Conservation (phyloP, 2,113 vertebrate genomes). For the Pseudopipra pipra region DNA sequence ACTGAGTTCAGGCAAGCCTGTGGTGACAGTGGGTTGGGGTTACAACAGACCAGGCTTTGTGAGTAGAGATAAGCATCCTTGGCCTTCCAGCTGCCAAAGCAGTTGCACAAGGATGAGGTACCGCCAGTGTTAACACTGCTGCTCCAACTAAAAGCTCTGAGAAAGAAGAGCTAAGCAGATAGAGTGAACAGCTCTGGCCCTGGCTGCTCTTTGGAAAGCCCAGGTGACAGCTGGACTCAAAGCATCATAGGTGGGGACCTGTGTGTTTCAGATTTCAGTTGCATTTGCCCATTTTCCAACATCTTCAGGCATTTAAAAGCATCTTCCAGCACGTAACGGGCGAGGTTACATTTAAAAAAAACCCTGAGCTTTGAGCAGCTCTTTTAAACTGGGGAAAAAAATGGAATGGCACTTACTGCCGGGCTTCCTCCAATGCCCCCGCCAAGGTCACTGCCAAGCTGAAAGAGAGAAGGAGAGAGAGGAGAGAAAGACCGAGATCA, state of each 20-base stretch:
- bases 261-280: not conserved
- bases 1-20: not conserved
- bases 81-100: not conserved
- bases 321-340: not conserved
- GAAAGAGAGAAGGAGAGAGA: conserved; percentile 83
- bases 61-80: not conserved
- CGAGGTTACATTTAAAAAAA: not conserved
- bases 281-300: not conserved
- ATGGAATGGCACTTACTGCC: conserved; percentile 92
- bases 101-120: not conserved
- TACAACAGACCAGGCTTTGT: not conserved
- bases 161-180: not conserved
- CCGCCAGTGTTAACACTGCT: not conserved
- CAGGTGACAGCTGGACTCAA: conserved; percentile 22
- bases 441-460: conserved; percentile 99
- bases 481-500: conserved; percentile 76
- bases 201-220: conserved; percentile 2
- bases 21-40: not conserved
- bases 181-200: not conserved
- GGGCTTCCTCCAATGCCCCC: conserved; percentile 99
- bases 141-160: conserved; percentile 1
- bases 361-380: conserved; percentile 34
- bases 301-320: not conserved
- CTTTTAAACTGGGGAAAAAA: conserved; percentile 62
- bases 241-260: not conserved